These are phyloP conservation scores for Apistogramma diplotaenia DNA, from an alignment of 2,113 vertebrate species.

Conservation along the genomic window DNA sequence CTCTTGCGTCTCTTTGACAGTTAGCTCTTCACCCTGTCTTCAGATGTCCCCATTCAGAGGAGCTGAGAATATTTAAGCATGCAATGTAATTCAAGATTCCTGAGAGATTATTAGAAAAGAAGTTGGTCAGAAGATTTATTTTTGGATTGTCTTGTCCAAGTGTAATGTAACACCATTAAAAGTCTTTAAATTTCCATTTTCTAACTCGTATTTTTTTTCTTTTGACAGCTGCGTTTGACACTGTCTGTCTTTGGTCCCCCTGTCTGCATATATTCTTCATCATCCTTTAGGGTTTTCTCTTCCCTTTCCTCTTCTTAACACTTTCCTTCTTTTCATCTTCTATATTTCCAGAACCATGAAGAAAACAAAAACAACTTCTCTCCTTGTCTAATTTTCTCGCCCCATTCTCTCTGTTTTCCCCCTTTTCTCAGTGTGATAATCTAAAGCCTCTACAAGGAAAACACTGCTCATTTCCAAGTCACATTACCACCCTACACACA, in stretches of 20 bases:
- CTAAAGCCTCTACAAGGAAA: slow-evolving; percentile 5
- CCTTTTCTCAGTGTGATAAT: slow-evolving; percentile 22
- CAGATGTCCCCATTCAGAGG: not conserved
- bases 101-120: not conserved
- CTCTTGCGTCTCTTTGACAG: not conserved
- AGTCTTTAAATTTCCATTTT: not conserved
- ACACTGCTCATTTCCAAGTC: slow-evolving; percentile 7
- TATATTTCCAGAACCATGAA: not conserved
- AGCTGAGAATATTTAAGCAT: not conserved
- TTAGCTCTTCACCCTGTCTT: not conserved
- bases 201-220: not conserved
- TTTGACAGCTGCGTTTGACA: not conserved
- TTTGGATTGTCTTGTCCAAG: not conserved
- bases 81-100: not conserved
- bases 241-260: not conserved
- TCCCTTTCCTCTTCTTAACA: not conserved
- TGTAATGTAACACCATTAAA: not conserved
- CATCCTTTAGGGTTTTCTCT: not conserved
- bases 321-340: not conserved
- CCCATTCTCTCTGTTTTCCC: not conserved
- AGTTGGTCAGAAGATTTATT: not conserved
- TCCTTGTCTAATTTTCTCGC: slow-evolving; percentile 4
- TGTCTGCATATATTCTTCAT: not conserved
- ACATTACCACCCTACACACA: not conserved
- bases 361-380: slow-evolving; percentile 24